Conservation (phyloP, 2,113 vertebrate species). For the Sturnira hondurensis region DNA sequence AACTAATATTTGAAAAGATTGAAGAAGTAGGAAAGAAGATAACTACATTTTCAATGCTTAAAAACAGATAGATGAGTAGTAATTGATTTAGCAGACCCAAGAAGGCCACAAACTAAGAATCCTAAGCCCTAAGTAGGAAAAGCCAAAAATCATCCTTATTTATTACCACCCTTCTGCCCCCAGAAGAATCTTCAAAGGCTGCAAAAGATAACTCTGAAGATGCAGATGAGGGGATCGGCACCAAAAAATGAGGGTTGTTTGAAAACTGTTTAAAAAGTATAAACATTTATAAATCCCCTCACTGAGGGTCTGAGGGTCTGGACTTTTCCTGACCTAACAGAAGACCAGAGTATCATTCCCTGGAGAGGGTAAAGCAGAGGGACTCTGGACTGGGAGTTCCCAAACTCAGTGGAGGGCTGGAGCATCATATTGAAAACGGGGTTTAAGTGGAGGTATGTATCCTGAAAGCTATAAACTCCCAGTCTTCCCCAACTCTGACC, state of each 20-base stretch:
- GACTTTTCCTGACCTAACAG: not conserved
- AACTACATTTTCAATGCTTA: not conserved
- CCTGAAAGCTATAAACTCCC: not conserved
- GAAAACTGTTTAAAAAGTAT: not conserved
- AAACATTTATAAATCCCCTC: not conserved
- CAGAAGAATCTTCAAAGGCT: not conserved
- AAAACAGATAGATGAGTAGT: not conserved
- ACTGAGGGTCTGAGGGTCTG: not conserved
- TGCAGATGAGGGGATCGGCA: not conserved
- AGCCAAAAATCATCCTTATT: not conserved
- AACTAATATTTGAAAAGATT: not conserved
- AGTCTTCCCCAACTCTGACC: not conserved
- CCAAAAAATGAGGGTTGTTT: not conserved
- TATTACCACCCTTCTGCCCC: not conserved
- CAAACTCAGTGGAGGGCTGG: not conserved
- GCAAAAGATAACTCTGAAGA: not conserved
- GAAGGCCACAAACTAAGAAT: not conserved
- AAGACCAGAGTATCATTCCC: not conserved
- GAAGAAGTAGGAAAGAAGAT: not conserved
- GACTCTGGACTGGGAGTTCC: not conserved
- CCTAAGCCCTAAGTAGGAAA: not conserved
- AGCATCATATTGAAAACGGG: not conserved
- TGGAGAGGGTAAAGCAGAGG: not conserved
- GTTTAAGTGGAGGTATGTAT: not conserved
- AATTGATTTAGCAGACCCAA: not conserved